phyloP scores from a whole-genome alignment of 2,113 vertebrate genomes.

The Kryptolebias marmoratus region DNA sequence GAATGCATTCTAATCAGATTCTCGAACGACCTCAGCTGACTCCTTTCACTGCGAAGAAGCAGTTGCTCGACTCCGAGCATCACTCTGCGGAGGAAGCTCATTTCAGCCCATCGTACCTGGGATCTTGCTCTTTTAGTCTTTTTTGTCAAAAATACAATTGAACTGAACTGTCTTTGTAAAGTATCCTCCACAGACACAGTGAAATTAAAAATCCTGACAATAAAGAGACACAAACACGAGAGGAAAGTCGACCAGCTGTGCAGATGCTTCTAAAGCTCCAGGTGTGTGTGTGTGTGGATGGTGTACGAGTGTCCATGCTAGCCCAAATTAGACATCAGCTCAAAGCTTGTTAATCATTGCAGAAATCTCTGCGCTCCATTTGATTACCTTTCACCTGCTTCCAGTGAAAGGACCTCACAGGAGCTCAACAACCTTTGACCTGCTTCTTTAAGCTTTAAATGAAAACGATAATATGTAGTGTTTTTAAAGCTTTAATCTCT shows the following conservation, averaged over 20 bases:
- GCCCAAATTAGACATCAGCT: slow-evolving; percentile 18
- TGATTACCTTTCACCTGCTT: slow-evolving; percentile 71
- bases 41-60: no score
- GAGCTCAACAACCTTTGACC: slow-evolving; percentile 25
- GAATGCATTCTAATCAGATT: no score
- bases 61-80: no score
- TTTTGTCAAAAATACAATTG: no score
- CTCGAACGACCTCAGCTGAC: no score
- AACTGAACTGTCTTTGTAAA: neutral
- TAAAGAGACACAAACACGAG: slow-evolving; percentile 19
- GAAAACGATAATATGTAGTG: neutral
- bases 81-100: no score
- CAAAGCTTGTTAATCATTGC: slow-evolving; percentile 70
- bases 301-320: slow-evolving; percentile 6
- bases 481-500: neutral
- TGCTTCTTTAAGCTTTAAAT: neutral
- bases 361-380: slow-evolving; percentile 6
- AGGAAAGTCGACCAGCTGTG: slow-evolving; percentile 17
- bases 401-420: slow-evolving; percentile 33
- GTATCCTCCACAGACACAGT: slow-evolving; percentile 1
- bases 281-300: neutral
- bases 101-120: no score
- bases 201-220: slow-evolving; percentile 8
- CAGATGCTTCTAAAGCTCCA: neutral
- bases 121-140: no score